A percentile compares a stretch with the other conserved stretches of the same genome.
phyloP scores from a whole-genome alignment of 2,113 vertebrate species.

The Thunnus maccoyii region DNA sequence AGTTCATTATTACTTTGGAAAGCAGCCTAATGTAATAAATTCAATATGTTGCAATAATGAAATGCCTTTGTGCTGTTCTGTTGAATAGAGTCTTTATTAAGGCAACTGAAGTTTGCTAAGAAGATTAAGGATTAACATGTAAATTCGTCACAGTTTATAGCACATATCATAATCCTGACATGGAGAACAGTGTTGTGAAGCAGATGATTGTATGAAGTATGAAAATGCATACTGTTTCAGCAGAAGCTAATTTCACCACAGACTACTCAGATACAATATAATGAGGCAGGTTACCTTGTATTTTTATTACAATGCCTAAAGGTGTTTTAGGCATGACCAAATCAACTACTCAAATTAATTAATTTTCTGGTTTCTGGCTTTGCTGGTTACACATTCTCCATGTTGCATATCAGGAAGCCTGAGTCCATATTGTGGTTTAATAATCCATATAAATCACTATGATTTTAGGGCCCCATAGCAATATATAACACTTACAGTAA shows the following conservation, averaged over 20 bases:
- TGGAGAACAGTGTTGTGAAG: slow-evolving; percentile 29
- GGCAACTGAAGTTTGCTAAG: slow-evolving; percentile 58
- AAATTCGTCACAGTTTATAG: slow-evolving; percentile 57
- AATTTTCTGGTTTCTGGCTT: neutral
- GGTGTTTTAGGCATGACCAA: neutral
- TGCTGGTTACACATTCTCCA: neutral
- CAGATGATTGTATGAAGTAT: neutral
- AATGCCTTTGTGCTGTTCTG: slow-evolving; percentile 21
- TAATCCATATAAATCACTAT: neutral
- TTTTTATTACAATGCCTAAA: neutral
- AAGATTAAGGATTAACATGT: slow-evolving; percentile 71
- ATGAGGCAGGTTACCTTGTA: neutral
- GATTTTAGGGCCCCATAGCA: neutral
- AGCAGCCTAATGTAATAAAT: neutral
- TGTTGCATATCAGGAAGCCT: neutral
- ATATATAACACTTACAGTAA: neutral
- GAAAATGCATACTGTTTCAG: slow-evolving; percentile 28
- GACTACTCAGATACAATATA: neutral
- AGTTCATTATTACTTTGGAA: slow-evolving; percentile 2
- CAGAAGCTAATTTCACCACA: slow-evolving; percentile 13
- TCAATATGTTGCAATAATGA: neutral
- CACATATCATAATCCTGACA: slow-evolving; percentile 56
- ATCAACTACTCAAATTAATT: neutral
- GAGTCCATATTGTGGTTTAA: slow-evolving; percentile 4
- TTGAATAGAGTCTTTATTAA: slow-evolving; percentile 51